These are phyloP conservation scores for Lepidurus arcticus DNA, from an alignment of 1,140 invertebrate species.

Conservation along the genomic window DNA sequence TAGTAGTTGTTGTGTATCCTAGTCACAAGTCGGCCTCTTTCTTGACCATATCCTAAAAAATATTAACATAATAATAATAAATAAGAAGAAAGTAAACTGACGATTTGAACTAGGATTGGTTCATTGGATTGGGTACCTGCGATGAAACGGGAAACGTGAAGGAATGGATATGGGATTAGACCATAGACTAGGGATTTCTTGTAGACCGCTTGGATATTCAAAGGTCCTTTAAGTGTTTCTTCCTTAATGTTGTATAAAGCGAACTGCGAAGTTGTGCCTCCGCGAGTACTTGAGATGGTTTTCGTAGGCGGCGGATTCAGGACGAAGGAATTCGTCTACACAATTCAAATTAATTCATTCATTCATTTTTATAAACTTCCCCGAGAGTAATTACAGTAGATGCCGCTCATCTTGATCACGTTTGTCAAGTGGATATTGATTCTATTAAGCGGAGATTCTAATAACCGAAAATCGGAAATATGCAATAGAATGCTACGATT, in stretches of 20 bases:
- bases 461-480: no score
- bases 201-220: slow-evolving; percentile 62
- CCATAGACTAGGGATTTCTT: slow-evolving; percentile 45
- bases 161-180: slow-evolving; percentile 57
- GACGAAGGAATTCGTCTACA: slow-evolving; percentile 1
- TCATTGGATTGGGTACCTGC: slow-evolving; percentile 51
- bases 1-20: slow-evolving; percentile 72
- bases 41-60: slow-evolving; percentile 56
- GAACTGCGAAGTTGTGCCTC: slow-evolving; percentile 57
- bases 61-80: neutral
- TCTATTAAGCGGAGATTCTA: no score
- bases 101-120: neutral
- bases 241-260: slow-evolving; percentile 58
- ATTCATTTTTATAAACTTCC: no score
- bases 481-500: no score
- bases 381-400: no score
- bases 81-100: no score
- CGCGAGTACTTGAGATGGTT: slow-evolving; percentile 52
- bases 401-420: no score
- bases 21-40: slow-evolving; percentile 76
- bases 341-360: neutral
- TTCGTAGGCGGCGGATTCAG: neutral
- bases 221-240: slow-evolving; percentile 47
- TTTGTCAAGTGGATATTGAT: no score
- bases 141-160: slow-evolving; percentile 74